A percentile compares a stretch with the other conserved stretches of the same genome.
phyloP scores from a whole-genome alignment of 2,888 invertebrate species.

The Polyommatus icarus region DNA sequence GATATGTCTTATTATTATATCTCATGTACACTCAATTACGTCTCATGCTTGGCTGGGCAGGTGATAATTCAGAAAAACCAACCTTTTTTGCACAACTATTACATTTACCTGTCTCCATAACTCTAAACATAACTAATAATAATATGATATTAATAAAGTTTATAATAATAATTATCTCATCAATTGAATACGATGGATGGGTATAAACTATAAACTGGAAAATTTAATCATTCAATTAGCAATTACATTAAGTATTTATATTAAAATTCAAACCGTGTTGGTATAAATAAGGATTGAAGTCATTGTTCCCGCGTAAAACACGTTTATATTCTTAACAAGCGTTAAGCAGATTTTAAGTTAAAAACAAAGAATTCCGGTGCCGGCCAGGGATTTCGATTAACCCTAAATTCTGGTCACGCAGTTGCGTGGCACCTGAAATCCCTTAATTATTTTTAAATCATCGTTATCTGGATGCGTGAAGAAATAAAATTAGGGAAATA shows the following conservation, averaged over 20 bases:
- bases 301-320: conserved; percentile 1
- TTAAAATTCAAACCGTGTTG: neutral
- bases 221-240: too few species aligned
- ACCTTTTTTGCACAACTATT: too few species aligned
- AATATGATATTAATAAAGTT: too few species aligned
- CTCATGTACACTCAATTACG: neutral
- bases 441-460: conserved; percentile 27
- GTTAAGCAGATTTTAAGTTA: conserved; percentile 20
- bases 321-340: conserved; percentile 26
- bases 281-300: neutral
- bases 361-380: neutral
- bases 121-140: too few species aligned
- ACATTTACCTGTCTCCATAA: too few species aligned
- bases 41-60: neutral
- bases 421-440: conserved; percentile 22
- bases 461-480: conserved; percentile 23
- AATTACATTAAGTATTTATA: too few species aligned
- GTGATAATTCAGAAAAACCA: neutral
- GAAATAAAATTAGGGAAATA: conserved; percentile 21
- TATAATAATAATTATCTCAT: too few species aligned
- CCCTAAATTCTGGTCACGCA: conserved; percentile 21
- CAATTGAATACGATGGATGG: too few species aligned
- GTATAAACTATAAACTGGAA: neutral
- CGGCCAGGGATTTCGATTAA: conserved; percentile 2
- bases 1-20: too few species aligned